Base-by-base conservation (phyloP, 2,797 vertebrate genomes). In the Sylvilagus floridanus region DNA sequence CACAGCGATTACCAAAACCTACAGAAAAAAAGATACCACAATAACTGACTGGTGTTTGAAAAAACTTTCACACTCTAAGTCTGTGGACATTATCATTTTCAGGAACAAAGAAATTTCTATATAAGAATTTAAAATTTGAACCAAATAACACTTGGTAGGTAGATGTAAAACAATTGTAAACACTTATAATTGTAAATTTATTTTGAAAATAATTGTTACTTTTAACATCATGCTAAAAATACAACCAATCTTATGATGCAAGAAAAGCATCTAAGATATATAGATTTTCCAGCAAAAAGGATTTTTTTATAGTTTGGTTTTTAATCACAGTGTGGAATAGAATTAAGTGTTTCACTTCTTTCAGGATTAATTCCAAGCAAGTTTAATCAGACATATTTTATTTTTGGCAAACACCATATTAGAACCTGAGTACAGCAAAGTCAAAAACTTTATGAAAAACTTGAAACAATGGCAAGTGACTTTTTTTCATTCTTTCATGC, bases 1-100 rank as follows among this genome's bases (percentile, higher is more conserved):
- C 98, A 98, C 99, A 99, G 97, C 99, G 99, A 98, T 98, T 99
- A 98, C 99, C 98, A 98, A 99, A 99, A 97, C 99, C 99, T 99
- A 97, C 65, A 94, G 96, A 72, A 30, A 97, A 95, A 95, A 57
- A 57, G 54, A 96, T 5, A 95, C 10, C 72, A 95, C 1, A 84
- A 24, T 60, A 72, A 69, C 14, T 72, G 42, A 50, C 87, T 77
- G 97, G n/a, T 35, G 26, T 84, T 92, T 66, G 91, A 26, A 85
- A 82, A 75, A 63, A 68, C 52, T 95, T 94, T 79, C 62, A 71
- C 2, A 69, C 22, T 73, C 62, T 4, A 42, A 42, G 42, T 30
- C 32, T 24, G 28, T 3, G 66, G 50, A 69, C 35, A 83, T 12
- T 16, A 8, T 88, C 10, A 69, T 83, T 86, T 87, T 84, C 12